A percentile compares a stretch with the other conserved stretches of the same genome.
Evolutionary conservation across 2,113 vertebrate species (phyloP).

Genomic region (Centropristis striata): DNA sequence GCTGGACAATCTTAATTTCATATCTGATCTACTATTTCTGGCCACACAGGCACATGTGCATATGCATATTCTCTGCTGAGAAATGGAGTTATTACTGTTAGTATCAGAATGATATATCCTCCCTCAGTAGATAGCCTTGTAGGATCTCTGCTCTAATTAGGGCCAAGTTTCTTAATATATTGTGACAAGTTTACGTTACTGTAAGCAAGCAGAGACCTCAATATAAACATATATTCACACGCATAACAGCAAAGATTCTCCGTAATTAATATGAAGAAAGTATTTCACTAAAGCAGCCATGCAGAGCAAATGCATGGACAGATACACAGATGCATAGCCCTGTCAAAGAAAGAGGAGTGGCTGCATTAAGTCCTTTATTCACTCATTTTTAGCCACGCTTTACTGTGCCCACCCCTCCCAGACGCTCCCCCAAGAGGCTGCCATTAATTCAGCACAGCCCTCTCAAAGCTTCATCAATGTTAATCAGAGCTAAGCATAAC

Average conservation of each 20-base stretch:
- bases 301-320: constrained; percentile 4
- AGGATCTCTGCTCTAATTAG: constrained; percentile 6
- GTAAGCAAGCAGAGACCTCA: neutral
- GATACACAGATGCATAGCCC: constrained; percentile 3
- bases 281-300: neutral
- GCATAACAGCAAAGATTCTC: neutral
- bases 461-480: constrained; percentile 70
- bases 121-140: neutral
- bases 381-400: constrained; percentile 56
- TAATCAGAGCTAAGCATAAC: constrained; percentile 73
- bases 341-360: constrained; percentile 37
- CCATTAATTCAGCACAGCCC: constrained; percentile 70
- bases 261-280: constrained; percentile 3
- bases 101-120: neutral
- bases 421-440: constrained; percentile 50
- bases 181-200: constrained; percentile 1
- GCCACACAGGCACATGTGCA: neutral
- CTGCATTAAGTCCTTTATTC: constrained; percentile 63
- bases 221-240: neutral
- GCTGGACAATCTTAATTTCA: neutral
- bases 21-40: constrained; percentile 1
- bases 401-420: constrained; percentile 46
- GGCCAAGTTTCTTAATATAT: constrained; percentile 4
- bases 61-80: constrained; percentile 10
- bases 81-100: constrained; percentile 10